A percentile compares a stretch with the other conserved stretches of the same genome.
phyloP scores from a whole-genome alignment of 2,797 vertebrate genomes.

The Emys orbicularis region DNA sequence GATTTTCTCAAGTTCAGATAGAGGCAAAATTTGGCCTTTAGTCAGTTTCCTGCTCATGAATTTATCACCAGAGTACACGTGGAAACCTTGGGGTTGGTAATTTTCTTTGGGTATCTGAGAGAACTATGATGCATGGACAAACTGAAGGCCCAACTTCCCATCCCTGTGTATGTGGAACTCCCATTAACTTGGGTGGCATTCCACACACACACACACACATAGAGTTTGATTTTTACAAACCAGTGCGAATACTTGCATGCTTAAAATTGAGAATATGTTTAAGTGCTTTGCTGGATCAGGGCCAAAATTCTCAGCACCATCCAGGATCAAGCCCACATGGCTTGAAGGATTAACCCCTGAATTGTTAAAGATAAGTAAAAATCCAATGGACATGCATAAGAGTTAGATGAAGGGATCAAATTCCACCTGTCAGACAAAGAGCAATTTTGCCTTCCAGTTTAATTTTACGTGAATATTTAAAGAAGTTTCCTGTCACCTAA shows the following conservation, averaged over 20 bases:
- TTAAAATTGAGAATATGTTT: not conserved
- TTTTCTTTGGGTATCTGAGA: not conserved
- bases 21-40: not conserved
- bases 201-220: not conserved
- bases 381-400: not conserved
- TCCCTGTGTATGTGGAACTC: not conserved
- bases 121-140: not conserved
- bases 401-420: conserved; percentile 29
- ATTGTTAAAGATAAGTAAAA: not conserved
- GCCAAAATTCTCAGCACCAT: not conserved
- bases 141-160: not conserved
- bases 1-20: not conserved
- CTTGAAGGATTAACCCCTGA: not conserved
- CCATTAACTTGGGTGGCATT: not conserved
- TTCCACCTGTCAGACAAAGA: not conserved
- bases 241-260: not conserved
- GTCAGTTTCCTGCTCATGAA: not conserved
- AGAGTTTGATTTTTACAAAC: not conserved
- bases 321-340: not conserved
- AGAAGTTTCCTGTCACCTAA: conserved; percentile 35
- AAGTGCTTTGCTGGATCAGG: not conserved
- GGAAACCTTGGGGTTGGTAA: not conserved
- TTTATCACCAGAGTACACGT: not conserved
- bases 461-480: conserved; percentile 39
- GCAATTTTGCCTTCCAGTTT: conserved; percentile 28